Conservation (phyloP, 1,140 invertebrate genomes). For the Cyrtorhinus lividipennis region DNA sequence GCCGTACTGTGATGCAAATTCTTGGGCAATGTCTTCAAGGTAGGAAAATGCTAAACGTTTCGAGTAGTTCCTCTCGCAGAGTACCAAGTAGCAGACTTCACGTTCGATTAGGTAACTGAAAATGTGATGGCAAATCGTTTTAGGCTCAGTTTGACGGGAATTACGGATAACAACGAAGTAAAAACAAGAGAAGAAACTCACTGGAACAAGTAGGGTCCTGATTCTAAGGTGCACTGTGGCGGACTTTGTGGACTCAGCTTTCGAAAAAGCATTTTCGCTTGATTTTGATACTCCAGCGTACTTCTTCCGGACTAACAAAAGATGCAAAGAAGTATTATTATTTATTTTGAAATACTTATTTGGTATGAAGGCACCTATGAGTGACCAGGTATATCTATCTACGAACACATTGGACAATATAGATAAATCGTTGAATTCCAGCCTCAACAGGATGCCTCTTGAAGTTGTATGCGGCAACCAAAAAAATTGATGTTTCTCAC, state of each 20-base stretch:
- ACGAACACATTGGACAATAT: no score
- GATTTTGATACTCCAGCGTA: conserved; percentile 95
- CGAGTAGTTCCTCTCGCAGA: conserved; percentile 90
- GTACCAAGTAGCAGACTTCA: conserved; percentile 85
- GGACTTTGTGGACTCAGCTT: conserved; percentile 82
- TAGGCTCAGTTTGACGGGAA: no score
- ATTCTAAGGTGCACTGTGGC: conserved; percentile 84
- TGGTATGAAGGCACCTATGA: no score
- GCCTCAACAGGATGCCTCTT: no score
- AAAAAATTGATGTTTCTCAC: no score
- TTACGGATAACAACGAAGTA: conserved; percentile 11
- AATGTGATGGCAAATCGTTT: no score
- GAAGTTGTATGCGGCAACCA: no score
- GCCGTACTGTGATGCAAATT: conserved; percentile 88
- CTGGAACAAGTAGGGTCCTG: conserved; percentile 94
- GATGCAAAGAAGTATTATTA: no score
- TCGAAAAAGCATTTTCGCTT: conserved; percentile 97
- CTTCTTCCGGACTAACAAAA: conserved; percentile 68
- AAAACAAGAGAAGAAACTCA: conserved; percentile 41
- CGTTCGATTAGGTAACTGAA: conserved; percentile 92
- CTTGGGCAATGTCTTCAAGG: conserved; percentile 90
- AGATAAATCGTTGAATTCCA: no score
- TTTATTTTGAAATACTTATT: no score
- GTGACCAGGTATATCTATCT: no score
- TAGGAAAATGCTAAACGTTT: conserved; percentile 91